Conservation (phyloP, 2,888 invertebrate genomes). For the Euplexia lucipara region DNA sequence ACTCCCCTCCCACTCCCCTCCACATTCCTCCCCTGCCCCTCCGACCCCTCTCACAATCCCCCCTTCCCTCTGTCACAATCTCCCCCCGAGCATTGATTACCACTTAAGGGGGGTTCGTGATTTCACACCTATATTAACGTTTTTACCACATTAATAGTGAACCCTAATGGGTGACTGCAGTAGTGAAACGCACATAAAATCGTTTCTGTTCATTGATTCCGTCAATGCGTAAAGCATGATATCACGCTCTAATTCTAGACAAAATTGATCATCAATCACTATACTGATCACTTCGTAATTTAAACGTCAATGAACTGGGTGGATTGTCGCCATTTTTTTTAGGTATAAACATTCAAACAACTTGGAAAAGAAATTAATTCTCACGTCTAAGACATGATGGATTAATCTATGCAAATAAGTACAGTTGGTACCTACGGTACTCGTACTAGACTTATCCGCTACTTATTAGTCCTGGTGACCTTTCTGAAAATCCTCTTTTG, state of each 20-base stretch:
- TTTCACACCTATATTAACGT: too few relatives aligned
- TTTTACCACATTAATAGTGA: too few relatives aligned
- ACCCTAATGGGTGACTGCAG: conserved; percentile 13
- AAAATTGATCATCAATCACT: conserved; percentile 46
- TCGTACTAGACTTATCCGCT: too few relatives aligned
- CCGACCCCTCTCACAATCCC: too few relatives aligned
- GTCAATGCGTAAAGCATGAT: conserved; percentile 28
- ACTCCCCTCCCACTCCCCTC: too few relatives aligned
- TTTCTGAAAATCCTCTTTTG: too few relatives aligned
- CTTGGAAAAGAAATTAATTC: background rate
- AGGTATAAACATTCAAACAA: background rate
- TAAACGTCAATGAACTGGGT: conserved; percentile 27
- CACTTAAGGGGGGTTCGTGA: too few relatives aligned
- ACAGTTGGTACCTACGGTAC: background rate
- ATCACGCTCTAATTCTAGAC: conserved; percentile 48
- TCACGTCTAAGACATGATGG: background rate
- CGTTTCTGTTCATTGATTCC: conserved; percentile 39
- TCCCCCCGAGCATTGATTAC: too few relatives aligned
- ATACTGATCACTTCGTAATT: conserved; percentile 23
- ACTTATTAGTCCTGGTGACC: too few relatives aligned
- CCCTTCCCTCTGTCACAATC: too few relatives aligned
- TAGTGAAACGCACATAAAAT: conserved; percentile 18
- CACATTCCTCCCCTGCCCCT: too few relatives aligned
- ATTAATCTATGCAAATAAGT: background rate
- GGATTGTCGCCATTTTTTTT: conserved; percentile 14